Conservation (phyloP, 1,140 invertebrate species). For the Polypedilum vanderplanki region DNA sequence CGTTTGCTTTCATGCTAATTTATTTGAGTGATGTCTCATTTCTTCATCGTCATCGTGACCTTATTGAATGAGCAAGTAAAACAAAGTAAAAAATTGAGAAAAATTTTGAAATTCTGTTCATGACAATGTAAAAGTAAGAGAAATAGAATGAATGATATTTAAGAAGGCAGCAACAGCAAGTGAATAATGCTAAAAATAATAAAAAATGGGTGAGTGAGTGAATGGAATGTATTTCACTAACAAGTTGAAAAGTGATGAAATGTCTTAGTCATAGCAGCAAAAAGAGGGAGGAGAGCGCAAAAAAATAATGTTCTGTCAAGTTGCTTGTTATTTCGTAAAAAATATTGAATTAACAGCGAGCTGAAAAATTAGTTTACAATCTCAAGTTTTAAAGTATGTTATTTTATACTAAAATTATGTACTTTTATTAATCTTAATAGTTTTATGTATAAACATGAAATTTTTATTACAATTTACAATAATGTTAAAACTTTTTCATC, state of each 20-base stretch:
- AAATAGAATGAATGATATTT: neutral
- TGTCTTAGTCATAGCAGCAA: neutral
- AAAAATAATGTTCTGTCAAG: slow-evolving; percentile 3
- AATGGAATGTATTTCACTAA: slow-evolving; percentile 1
- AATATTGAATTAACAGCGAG: neutral
- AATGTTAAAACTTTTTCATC: neutral
- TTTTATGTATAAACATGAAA: no score
- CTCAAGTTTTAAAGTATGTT: no score
- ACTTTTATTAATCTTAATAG: no score
- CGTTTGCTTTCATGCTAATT: neutral
- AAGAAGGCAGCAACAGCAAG: neutral
- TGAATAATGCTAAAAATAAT: no score
- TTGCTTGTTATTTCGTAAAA: neutral
- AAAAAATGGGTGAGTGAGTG: neutral
- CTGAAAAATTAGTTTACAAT: neutral
- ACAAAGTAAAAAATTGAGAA: no score
- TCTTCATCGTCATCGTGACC: neutral
- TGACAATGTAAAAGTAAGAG: no score
- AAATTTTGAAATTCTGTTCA: no score
- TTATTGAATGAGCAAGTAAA: neutral
- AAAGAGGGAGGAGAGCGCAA: no score
- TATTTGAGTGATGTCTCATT: neutral
- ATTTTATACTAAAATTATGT: no score
- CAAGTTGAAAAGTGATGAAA: slow-evolving; percentile 12
- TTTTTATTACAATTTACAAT: no score